These are phyloP conservation scores for Hydrotaea diabolus DNA, from an alignment of 2,888 invertebrate genomes.

Conservation along the genomic window DNA sequence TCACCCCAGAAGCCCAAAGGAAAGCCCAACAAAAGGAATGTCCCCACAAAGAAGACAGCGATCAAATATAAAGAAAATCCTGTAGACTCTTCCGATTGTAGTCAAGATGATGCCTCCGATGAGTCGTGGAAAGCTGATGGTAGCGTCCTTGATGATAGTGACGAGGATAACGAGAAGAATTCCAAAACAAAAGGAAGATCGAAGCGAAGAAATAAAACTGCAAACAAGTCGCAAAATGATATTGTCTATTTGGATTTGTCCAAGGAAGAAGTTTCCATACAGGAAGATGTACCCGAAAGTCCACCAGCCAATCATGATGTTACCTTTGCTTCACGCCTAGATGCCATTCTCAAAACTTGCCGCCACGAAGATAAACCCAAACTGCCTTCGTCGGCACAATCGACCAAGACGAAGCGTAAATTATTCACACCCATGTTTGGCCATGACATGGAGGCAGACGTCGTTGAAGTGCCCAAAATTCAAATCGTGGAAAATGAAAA, in stretches of 20 bases:
- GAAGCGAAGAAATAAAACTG: slow-evolving; percentile 19
- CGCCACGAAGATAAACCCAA: slow-evolving; percentile 73
- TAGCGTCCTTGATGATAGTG: slow-evolving; percentile 13
- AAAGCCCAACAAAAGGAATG: neutral
- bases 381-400: slow-evolving; percentile 71
- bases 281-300: slow-evolving; percentile 67
- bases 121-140: slow-evolving; percentile 51
- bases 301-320: slow-evolving; percentile 73
- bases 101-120: slow-evolving; percentile 74
- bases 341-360: slow-evolving; percentile 75
- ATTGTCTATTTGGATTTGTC: slow-evolving; percentile 78
- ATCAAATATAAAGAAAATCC: neutral
- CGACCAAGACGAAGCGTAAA: slow-evolving; percentile 73
- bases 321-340: slow-evolving; percentile 70
- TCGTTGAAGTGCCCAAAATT: neutral
- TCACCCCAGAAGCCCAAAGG: neutral
- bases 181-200: neutral
- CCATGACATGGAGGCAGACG: slow-evolving; percentile 69
- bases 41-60: too few species aligned
- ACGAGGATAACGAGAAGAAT: slow-evolving; percentile 14
- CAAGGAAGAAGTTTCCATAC: slow-evolving; percentile 74
- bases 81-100: slow-evolving; percentile 70
- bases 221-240: slow-evolving; percentile 52
- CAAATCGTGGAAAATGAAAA: slow-evolving; percentile 46
- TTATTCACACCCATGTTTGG: slow-evolving; percentile 77